These are phyloP conservation scores for Dasysyrphus tricinctus DNA, from an alignment of 2,888 invertebrate species.

Conservation along the genomic window DNA sequence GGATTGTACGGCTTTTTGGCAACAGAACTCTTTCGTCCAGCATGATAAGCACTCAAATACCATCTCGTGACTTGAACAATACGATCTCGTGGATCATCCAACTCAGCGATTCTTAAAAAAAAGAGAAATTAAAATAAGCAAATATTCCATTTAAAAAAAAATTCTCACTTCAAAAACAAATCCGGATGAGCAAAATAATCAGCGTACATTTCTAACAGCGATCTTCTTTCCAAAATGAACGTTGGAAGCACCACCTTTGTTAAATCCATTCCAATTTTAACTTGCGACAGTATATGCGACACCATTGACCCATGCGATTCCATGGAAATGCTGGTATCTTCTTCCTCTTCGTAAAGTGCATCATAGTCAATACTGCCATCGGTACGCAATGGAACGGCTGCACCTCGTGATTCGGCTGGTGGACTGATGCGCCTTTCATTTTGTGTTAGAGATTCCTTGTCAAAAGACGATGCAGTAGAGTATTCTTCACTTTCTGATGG, in stretches of 20 bases:
- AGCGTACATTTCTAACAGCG: conserved; percentile 99
- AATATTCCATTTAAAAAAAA: background rate
- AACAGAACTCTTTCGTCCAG: conserved; percentile 97
- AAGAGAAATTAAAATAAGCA: background rate
- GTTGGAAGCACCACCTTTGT: conserved; percentile 98
- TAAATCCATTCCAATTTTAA: conserved; percentile 99
- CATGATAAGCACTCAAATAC: conserved; percentile 99
- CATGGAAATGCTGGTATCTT: conserved; percentile 95
- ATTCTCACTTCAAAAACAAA: conserved; percentile 92
- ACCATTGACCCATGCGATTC: conserved; percentile 99
- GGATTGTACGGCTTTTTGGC: conserved; percentile 99
- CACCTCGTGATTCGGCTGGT: conserved; percentile 34
- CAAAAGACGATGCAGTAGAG: conserved; percentile 78
- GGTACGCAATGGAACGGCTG: conserved; percentile 83
- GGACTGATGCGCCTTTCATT: conserved; percentile 57
- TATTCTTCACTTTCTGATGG: conserved; percentile 81
- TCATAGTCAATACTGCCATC: conserved; percentile 92
- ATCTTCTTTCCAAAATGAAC: conserved; percentile 98
- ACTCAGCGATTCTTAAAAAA: conserved; percentile 92
- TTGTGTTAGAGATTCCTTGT: conserved; percentile 69
- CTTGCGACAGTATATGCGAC: conserved; percentile 97
- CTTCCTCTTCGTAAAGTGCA: conserved; percentile 95
- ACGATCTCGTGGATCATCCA: conserved; percentile 92
- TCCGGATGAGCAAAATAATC: conserved; percentile 99
- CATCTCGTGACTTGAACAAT: conserved; percentile 97